Conservation (phyloP, 2,797 vertebrate genomes). For the Eidolon dupreanum region DNA sequence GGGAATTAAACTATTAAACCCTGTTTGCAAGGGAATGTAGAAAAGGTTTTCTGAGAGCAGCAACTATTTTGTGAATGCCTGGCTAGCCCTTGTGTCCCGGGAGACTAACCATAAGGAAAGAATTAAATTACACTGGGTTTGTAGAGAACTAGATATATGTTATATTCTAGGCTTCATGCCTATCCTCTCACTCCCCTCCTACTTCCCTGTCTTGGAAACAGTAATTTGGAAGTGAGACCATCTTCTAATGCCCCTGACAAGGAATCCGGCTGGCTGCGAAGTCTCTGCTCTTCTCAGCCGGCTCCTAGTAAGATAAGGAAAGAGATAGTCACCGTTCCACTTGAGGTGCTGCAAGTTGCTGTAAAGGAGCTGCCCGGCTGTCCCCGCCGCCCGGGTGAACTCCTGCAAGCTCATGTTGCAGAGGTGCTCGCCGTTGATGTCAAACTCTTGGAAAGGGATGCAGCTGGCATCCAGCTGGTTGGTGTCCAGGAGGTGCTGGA, state of each 20-base stretch:
- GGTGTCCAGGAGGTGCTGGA: conserved; percentile 97
- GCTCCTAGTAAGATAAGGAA: not conserved
- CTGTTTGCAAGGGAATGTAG: not conserved
- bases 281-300: not conserved
- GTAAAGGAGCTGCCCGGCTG: conserved; percentile 93
- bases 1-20: not conserved
- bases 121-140: not conserved
- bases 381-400: conserved; percentile 93
- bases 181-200: not conserved
- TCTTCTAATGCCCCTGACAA: not conserved
- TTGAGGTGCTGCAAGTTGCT: conserved; percentile 95
- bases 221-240: not conserved
- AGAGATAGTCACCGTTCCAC: conserved; percentile 89
- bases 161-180: not conserved
- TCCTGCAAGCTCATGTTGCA: conserved; percentile 95
- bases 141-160: not conserved
- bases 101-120: not conserved
- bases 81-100: not conserved
- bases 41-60: not conserved
- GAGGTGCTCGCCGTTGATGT: conserved; percentile 95
- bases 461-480: conserved; percentile 95
- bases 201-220: not conserved
- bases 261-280: not conserved
- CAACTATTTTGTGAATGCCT: not conserved
- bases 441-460: conserved; percentile 97